Evolutionary conservation across 2,888 invertebrate species (phyloP), one percentile per base, ranked within the genome.

Genomic region (Scaptomyza polygonia): DNA sequence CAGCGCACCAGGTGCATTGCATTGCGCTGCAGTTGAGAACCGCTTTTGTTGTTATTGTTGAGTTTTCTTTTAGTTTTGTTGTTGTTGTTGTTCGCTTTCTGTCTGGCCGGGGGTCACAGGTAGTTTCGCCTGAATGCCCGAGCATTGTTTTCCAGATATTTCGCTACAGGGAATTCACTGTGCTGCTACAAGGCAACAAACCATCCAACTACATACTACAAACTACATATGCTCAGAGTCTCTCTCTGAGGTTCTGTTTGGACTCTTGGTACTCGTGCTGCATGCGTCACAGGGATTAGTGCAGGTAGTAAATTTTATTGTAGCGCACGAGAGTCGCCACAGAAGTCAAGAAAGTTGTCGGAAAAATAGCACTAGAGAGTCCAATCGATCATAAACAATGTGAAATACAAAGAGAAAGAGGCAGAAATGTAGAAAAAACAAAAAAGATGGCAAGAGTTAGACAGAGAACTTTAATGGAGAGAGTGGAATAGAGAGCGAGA

Each of bases 211-310:
- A 47, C 57, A 48, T 36, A 62, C 52, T 32, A 29, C 44, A 42
- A 52, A 62, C 52, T 39, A 27, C 55, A 52, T 30, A 52, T 43
- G 55, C 18, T n/a, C 18, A 25, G 18, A n/a, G n/a, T n/a, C n/a
- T 36, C 40, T 32, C 43, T 53, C 32, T 25, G 18, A 43, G 27
- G 32, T 40, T 29, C 48, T 32, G 5, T 18, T 8, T 12, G 21
- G 14, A 16, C 12, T 30, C 30, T 9, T 48, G 32, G 32, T 32
- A 9, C 48, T 48, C 9, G 18, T 65, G 69, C 56, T 55, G 76
- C 69, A 77, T 81, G 88, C 88, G 82, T 86, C 88, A 67, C 74
- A 65, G 82, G 88, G 88, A 82, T 82, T 87, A 88, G 75, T 55
- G 43, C 73, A 77, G 86, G 88, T 79, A 88, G 87, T 88, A 73